Evolutionary conservation across 2,888 invertebrate species (phyloP), one percentile per base, ranked within the genome.

Genomic region (Troides aeacus): DNA sequence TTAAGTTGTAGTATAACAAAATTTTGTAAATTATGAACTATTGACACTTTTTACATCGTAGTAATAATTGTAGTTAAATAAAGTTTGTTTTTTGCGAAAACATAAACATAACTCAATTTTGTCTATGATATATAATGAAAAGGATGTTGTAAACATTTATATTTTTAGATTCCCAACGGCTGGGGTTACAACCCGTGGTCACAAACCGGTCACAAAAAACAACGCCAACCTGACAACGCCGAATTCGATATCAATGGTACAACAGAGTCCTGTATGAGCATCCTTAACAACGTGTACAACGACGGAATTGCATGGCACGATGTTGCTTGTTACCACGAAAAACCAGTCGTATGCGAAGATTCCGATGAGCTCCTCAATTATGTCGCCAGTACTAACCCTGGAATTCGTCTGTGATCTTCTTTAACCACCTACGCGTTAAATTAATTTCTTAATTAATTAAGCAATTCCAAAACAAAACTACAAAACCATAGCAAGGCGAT

Each of bases 281-380:
- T 97, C 73, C 93, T 98, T 74, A 97, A 98, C 93, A 98, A 98
- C 88, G 97, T 98, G 10, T 98, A 98, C 94, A 97, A 96, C 82
- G 98, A 98, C 83, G 97, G 97, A 75, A 97, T 98, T 84, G 97
- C 97, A 75, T 98, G 97, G 97, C 97, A 97, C 90, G 97, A 97
- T 87, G 97, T 97, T 67, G 97, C 97, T 74, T 97, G 97, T 88
- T 97, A 97, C 88, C 97, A 97, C 89, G 97, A 97, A 89, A 98
- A 98, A 84, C 97, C 97, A 2, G 95, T 97, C 84, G 95, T 98
- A 77, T 98, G 97, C 87, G 98, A 97, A 85, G 97, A 98, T 88
- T 96, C 96, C 72, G 97, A 97, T 66, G 97, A 97, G 84, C 94
- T 98, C 73, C 94, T 97, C 80, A 96, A 95, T 86, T 97, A 97